Evolutionary conservation across 2,888 invertebrate genomes (phyloP).

Genomic region (Drosophila paranaensis): DNA sequence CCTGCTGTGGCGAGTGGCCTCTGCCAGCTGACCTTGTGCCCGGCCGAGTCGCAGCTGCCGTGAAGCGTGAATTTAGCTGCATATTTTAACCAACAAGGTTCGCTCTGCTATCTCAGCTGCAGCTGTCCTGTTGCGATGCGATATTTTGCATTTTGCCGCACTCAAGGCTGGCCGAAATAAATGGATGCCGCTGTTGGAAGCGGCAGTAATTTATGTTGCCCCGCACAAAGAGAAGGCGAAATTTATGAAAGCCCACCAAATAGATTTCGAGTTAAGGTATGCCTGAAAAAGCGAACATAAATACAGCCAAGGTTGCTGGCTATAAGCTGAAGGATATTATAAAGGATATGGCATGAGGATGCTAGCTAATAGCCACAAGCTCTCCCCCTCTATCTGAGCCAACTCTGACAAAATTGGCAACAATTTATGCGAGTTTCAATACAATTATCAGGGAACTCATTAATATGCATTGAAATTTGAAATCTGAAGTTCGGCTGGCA

Average conservation of each 20-base stretch:
- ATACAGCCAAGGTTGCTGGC: slow-evolving; percentile 33
- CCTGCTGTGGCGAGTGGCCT: slow-evolving; percentile 16
- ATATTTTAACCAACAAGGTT: slow-evolving; percentile 45
- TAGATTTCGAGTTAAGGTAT: slow-evolving; percentile 34
- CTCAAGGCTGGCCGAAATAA: slow-evolving; percentile 53
- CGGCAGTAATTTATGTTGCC: slow-evolving; percentile 57
- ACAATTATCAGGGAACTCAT: slow-evolving; percentile 47
- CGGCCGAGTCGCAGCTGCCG: slow-evolving; percentile 12
- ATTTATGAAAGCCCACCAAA: slow-evolving; percentile 43
- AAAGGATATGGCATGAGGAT: slow-evolving; percentile 7
- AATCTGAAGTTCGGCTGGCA: slow-evolving; percentile 35
- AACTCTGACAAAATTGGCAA: background rate
- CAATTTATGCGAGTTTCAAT: slow-evolving; percentile 32
- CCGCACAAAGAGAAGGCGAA: slow-evolving; percentile 42
- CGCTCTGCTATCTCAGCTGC: slow-evolving; percentile 32
- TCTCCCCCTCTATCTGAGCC: background rate
- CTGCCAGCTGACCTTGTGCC: slow-evolving; percentile 31
- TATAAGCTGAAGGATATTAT: slow-evolving; percentile 10
- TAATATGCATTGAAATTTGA: slow-evolving; percentile 70
- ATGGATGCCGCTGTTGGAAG: slow-evolving; percentile 34
- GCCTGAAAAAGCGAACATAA: slow-evolving; percentile 8
- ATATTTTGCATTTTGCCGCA: slow-evolving; percentile 49
- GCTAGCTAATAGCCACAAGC: slow-evolving; percentile 14
- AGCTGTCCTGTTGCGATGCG: slow-evolving; percentile 42
- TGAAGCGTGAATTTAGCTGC: slow-evolving; percentile 32